These are phyloP conservation scores for Ursus arctos DNA, from an alignment of 2,113 vertebrate genomes.

Conservation along the genomic window DNA sequence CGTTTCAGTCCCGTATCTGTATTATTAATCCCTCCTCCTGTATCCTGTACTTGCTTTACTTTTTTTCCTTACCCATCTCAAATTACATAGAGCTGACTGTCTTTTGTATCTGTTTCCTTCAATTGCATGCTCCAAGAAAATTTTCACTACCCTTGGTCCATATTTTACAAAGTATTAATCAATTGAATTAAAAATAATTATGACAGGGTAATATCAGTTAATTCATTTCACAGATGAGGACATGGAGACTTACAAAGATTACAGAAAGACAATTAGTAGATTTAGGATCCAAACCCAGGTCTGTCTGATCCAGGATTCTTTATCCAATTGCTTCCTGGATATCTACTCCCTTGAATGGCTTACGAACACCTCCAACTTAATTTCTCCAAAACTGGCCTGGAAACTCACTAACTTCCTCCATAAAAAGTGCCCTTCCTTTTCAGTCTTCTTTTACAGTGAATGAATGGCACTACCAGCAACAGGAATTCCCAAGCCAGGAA, in stretches of 20 bases:
- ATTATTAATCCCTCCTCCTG: neutral
- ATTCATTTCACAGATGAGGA: neutral
- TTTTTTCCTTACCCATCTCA: neutral
- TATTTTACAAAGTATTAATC: neutral
- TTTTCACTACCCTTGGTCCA: neutral
- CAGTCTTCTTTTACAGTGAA: neutral
- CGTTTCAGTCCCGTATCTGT: neutral
- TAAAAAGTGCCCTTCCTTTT: neutral
- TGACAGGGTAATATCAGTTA: neutral
- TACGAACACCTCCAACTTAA: neutral
- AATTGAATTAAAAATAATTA: neutral
- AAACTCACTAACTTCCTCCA: neutral
- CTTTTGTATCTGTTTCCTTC: neutral
- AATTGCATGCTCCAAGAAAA: neutral
- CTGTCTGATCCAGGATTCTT: neutral
- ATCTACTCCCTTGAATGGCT: neutral
- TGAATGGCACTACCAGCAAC: neutral
- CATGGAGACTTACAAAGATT: neutral
- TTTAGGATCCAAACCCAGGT: neutral
- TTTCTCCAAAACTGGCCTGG: neutral
- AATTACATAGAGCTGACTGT: neutral
- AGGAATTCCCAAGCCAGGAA: neutral
- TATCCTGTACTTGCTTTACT: neutral
- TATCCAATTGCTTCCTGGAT: neutral
- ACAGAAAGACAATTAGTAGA: neutral